Evolutionary conservation across 2,797 vertebrate species (phyloP).

Genomic region (Mormyrus proboscirostris): DNA sequence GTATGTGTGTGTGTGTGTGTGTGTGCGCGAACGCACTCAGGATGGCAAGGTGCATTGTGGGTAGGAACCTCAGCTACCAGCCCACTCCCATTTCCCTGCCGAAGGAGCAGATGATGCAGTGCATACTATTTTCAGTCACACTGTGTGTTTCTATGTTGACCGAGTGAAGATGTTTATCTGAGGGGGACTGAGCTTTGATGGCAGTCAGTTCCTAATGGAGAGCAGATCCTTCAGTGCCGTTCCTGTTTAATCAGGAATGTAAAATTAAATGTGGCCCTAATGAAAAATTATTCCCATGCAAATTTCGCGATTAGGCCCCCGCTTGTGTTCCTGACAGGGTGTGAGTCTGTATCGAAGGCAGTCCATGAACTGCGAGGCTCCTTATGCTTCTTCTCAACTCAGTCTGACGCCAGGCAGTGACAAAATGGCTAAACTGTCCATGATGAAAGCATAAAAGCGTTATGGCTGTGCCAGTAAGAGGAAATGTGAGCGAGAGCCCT

Average conservation of each 20-base stretch:
- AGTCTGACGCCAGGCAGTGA: neutral
- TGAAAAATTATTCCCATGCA: slow-evolving; percentile 25
- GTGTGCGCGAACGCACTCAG: neutral
- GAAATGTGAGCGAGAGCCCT: neutral
- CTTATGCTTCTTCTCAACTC: neutral
- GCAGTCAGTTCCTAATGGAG: slow-evolving; percentile 18
- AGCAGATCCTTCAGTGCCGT: neutral
- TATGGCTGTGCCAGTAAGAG: neutral
- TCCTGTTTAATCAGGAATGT: slow-evolving; percentile 25
- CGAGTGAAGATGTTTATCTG: slow-evolving; percentile 2
- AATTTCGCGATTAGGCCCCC: slow-evolving; percentile 23
- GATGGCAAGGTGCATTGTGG: neutral
- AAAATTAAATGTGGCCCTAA: slow-evolving; percentile 25
- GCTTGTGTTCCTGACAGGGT: slow-evolving; percentile 12
- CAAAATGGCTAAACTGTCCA: neutral
- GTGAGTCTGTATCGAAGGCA: slow-evolving; percentile 24
- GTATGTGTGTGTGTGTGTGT: neutral
- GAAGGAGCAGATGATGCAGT: neutral
- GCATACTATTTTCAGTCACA: neutral
- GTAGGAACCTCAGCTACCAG: neutral
- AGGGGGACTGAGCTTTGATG: neutral
- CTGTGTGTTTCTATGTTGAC: neutral
- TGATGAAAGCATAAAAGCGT: neutral
- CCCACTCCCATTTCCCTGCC: neutral
- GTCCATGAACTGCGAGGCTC: neutral